These are phyloP conservation scores for Actinernus sp. DNA, from an alignment of 92 coral and sea anemone genomes.

Conservation along the genomic window DNA sequence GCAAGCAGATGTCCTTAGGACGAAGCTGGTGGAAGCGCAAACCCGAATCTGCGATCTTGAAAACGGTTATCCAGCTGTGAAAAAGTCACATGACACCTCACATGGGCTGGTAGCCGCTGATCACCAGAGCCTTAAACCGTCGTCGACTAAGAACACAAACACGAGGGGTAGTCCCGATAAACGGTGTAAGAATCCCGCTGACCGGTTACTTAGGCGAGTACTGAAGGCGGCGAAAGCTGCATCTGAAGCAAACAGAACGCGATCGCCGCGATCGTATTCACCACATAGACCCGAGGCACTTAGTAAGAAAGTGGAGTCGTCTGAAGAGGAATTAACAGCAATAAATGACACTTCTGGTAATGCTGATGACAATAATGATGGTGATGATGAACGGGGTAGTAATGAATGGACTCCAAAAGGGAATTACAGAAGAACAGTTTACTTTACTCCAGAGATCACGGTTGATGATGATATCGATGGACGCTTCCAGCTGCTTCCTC, in stretches of 20 bases:
- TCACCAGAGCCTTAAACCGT: too few species aligned
- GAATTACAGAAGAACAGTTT: constrained; percentile 4
- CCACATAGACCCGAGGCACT: too few species aligned
- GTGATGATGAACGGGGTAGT: not conserved
- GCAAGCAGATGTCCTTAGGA: not conserved
- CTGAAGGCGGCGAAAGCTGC: constrained; percentile 1
- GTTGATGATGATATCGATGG: constrained; percentile 64
- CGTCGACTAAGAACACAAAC: too few species aligned
- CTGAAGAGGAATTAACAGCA: not conserved
- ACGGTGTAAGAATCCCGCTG: too few species aligned
- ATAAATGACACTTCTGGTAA: not conserved
- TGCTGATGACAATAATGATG: not conserved
- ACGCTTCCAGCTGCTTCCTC: constrained; percentile 21
- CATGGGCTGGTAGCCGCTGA: too few species aligned
- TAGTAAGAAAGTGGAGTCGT: too few species aligned
- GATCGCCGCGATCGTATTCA: not conserved
- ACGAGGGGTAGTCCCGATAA: too few species aligned
- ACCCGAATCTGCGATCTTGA: not conserved
- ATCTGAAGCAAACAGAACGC: not conserved
- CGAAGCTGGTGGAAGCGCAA: not conserved
- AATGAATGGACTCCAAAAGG: not conserved
- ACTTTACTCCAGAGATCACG: constrained; percentile 52
- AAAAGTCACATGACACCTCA: too few species aligned
- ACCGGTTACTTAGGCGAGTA: not conserved
- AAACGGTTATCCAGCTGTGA: not conserved